Base-by-base conservation (phyloP, 2,888 invertebrate genomes). In the Dusona sp. region DNA sequence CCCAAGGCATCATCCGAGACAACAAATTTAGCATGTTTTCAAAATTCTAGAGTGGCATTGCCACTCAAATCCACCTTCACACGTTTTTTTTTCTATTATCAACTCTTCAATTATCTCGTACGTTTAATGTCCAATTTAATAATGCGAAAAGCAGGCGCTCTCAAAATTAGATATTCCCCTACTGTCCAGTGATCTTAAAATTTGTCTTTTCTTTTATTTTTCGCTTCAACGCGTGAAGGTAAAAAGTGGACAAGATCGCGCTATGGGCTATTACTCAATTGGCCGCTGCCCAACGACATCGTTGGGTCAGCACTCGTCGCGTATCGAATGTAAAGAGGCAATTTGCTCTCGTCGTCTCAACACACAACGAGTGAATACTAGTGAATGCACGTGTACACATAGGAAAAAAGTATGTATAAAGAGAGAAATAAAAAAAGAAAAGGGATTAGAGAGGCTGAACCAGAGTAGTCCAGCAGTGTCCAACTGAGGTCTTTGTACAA, bases 241-340 rank as follows among this genome's bases (percentile, higher is more conserved):
- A 54, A 80, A 81, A 81, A 73, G 54, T 83, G 65, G 74, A 51
- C 16, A 33, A 74, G 74, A 51, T 73, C 48, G 78, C 42, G 68
- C 61, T 45, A 16, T 54, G 67, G 51, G 29, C 72, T 42, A 79
- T 82, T 82, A 79, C 84, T 84, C 84, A 84, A 87, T 87, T 87
- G 84, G 81, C 73, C 22, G 36, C 54, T 54, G 73, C 64, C 74
- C 81, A 80, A 75, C 75, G 80, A 68, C 68, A 83, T 83, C 73
- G 73, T 83, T 83, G 86, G 81, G 81, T 86, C 81, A 86, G 84
- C 86, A 81, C 81, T 81, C 86, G 73, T 82, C 86, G 81, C 88
- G 85, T 82, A 85, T 87, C 88, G 86, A 88, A 88, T 85, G 88
- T 88, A 85, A 86, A 88, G 88, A 87, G 85, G 86, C 86, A 87